A percentile compares a stretch with the other conserved stretches of the same genome.
phyloP scores from a whole-genome alignment of 1,140 invertebrate species.

The Drosophila kohkoa region DNA sequence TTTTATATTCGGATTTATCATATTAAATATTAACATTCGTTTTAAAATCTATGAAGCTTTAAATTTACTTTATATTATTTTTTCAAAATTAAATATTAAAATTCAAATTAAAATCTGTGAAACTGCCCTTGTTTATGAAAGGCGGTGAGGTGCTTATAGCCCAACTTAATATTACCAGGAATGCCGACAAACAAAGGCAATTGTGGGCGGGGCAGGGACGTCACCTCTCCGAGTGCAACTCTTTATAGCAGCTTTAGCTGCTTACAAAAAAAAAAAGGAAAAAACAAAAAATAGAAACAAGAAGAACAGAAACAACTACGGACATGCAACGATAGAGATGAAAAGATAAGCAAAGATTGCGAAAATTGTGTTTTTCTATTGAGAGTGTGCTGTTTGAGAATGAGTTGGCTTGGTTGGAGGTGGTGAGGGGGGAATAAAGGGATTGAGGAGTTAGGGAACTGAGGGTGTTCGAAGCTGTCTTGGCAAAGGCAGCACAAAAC shows the following conservation, averaged over 20 bases:
- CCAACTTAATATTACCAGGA: conserved; percentile 53
- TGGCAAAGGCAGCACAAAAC: conserved; percentile 61
- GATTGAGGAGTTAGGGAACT: not conserved
- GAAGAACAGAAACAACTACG: conserved; percentile 21
- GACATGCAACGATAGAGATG: conserved; percentile 66
- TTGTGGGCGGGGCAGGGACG: not conserved
- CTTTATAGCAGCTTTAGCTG: conserved; percentile 56
- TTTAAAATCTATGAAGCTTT: no score
- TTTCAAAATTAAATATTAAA: not conserved
- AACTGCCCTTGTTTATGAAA: conserved; percentile 39
- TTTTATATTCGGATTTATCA: no score
- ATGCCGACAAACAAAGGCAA: conserved; percentile 64
- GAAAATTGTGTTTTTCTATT: conserved; percentile 81
- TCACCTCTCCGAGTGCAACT: conserved; percentile 27
- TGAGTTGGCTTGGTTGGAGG: not conserved
- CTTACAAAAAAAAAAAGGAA: conserved; percentile 59
- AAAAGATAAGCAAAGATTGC: conserved; percentile 82
- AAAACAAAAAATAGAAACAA: conserved; percentile 39
- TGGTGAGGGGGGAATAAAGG: not conserved
- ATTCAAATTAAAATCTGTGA: not conserved
- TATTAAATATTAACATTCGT: no score
- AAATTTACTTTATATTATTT: not conserved
- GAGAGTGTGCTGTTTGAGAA: conserved; percentile 35
- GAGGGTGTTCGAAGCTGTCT: conserved; percentile 37
- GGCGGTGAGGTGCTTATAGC: conserved; percentile 36